Evolutionary conservation across 1,140 invertebrate species (phyloP).

Genomic region (Aphelenchoides avenae): DNA sequence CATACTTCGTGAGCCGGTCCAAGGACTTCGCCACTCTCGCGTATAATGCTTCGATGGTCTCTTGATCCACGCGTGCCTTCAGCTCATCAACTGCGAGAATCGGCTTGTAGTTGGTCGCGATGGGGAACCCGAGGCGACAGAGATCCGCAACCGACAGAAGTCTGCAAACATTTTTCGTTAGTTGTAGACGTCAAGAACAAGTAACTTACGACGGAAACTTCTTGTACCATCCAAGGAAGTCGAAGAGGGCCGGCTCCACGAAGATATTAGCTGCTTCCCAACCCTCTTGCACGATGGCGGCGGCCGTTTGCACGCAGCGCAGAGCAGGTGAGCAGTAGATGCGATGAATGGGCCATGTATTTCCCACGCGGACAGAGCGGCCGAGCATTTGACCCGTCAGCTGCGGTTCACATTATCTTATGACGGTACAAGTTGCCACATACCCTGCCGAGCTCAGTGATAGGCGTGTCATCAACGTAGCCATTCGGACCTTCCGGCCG

Average conservation of each 20-base stretch:
- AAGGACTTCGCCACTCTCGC: constrained; percentile 61
- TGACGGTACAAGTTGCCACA: constrained; percentile 59
- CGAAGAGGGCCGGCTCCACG: constrained; percentile 82
- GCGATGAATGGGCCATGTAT: constrained; percentile 65
- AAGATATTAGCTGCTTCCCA: constrained; percentile 65
- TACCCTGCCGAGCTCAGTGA: constrained; percentile 71
- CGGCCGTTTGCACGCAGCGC: constrained; percentile 82
- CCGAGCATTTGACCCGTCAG: constrained; percentile 19
- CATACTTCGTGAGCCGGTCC: background rate
- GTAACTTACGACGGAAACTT: constrained; percentile 76
- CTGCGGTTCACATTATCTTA: constrained; percentile 3
- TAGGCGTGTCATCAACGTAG: constrained; percentile 75
- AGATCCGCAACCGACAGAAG: constrained; percentile 65
- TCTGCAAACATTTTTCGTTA: constrained; percentile 7
- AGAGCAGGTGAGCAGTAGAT: constrained; percentile 80
- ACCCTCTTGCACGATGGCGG: constrained; percentile 66
- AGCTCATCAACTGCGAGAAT: constrained; percentile 66
- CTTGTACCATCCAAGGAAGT: constrained; percentile 86
- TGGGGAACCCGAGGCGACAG: constrained; percentile 70
- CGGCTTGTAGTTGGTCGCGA: constrained; percentile 71
- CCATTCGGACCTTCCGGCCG: constrained; percentile 65
- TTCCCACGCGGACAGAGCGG: constrained; percentile 18
- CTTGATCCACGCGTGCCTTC: constrained; percentile 40
- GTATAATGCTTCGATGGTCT: constrained; percentile 69
- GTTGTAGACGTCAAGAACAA: constrained; percentile 4